These are phyloP conservation scores for Nymphalis io DNA, from an alignment of 1,140 invertebrate genomes.

Conservation along the genomic window DNA sequence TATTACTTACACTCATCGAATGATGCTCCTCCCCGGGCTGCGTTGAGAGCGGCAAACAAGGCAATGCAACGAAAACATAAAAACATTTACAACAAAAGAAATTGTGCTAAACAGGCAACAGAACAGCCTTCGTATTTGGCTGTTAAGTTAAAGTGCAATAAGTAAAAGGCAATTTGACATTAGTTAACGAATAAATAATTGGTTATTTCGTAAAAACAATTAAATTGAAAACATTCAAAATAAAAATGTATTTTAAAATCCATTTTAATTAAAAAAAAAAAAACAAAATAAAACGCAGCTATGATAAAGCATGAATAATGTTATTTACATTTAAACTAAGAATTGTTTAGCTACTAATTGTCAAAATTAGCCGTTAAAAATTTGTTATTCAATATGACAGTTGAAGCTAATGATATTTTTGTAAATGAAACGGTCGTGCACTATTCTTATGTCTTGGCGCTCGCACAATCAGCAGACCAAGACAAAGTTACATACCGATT, in stretches of 20 bases:
- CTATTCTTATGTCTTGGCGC: too few relatives aligned
- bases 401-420: too few relatives aligned
- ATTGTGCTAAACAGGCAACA: slow-evolving; percentile 45
- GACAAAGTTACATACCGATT: too few relatives aligned
- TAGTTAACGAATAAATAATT: neutral
- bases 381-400: too few relatives aligned
- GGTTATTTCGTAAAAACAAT: neutral
- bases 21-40: slow-evolving; percentile 80
- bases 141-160: slow-evolving; percentile 13
- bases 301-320: too few relatives aligned
- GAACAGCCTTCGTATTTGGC: slow-evolving; percentile 19
- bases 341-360: too few relatives aligned
- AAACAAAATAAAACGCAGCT: too few relatives aligned
- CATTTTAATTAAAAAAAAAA: neutral
- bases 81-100: slow-evolving; percentile 68
- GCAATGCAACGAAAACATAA: slow-evolving; percentile 75
- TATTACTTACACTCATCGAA: slow-evolving; percentile 80
- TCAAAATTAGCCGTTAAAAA: too few relatives aligned
- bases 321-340: too few relatives aligned
- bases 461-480: too few relatives aligned
- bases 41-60: slow-evolving; percentile 64
- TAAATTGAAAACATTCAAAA: neutral
- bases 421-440: too few relatives aligned
- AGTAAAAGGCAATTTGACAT: slow-evolving; percentile 12
- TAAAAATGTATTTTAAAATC: neutral